phyloP scores from a whole-genome alignment of 2,113 vertebrate genomes.

The Ahaetulla prasina region DNA sequence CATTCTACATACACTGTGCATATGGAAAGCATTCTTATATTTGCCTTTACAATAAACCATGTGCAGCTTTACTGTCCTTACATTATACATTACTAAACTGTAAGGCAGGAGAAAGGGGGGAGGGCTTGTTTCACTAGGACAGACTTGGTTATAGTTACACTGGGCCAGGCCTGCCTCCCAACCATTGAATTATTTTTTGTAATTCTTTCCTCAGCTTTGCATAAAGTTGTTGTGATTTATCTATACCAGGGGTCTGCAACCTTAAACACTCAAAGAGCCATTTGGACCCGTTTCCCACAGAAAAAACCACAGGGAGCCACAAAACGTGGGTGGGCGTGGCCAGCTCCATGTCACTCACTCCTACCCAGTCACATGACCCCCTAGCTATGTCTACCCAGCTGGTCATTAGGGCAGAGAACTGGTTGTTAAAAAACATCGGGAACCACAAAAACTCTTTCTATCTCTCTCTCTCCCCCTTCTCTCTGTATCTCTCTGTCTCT shows the following conservation, averaged over 20 bases:
- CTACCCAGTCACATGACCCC: no score
- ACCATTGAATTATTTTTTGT: background rate
- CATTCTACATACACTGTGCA: background rate
- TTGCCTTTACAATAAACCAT: slow-evolving; percentile 18
- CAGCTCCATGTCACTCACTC: no score
- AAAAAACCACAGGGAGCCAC: no score
- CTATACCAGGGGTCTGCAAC: background rate
- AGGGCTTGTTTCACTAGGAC: background rate
- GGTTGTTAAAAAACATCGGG: no score
- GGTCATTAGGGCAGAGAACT: no score
- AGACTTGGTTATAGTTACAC: background rate
- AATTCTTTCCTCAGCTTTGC: background rate
- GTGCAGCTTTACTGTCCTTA: background rate
- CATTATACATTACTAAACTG: background rate
- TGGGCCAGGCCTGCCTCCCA: background rate
- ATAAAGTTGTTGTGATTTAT: background rate
- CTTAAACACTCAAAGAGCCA: no score
- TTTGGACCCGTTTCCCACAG: no score
- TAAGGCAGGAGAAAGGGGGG: background rate
- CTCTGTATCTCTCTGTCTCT: no score
- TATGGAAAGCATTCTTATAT: slow-evolving; percentile 30
- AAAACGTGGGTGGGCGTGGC: no score
- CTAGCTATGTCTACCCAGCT: no score
- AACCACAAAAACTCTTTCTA: no score
- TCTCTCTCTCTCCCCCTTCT: no score